A percentile compares a stretch with the other conserved stretches of the same genome.
These are phyloP conservation scores for Vidua chalybeata DNA, from an alignment of 2,113 vertebrate species.

Conservation along the genomic window DNA sequence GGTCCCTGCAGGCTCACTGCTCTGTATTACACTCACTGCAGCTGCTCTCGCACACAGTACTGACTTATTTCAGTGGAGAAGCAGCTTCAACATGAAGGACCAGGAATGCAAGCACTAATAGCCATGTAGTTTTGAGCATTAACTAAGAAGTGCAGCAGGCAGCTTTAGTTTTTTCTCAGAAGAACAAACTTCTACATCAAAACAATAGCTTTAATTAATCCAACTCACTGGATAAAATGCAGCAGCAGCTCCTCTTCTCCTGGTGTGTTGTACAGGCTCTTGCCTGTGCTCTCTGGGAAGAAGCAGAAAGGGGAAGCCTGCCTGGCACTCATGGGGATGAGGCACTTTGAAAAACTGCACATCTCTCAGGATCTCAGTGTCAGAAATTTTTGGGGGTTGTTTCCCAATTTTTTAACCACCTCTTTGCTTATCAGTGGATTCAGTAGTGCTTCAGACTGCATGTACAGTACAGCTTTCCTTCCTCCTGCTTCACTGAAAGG, in stretches of 20 bases:
- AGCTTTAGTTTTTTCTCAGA: background rate
- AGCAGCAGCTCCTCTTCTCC: background rate
- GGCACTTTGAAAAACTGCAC: background rate
- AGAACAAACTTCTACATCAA: background rate
- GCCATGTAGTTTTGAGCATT: background rate
- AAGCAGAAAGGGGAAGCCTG: background rate
- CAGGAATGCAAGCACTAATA: background rate
- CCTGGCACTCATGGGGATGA: rapidly evolving
- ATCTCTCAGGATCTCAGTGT: background rate
- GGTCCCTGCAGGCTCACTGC: background rate
- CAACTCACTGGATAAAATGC: background rate
- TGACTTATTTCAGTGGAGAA: background rate
- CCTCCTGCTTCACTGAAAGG: background rate
- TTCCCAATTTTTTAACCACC: background rate
- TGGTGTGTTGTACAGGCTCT: background rate
- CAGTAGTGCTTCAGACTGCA: background rate
- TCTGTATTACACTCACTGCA: background rate
- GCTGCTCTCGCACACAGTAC: background rate
- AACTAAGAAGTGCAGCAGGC: background rate
- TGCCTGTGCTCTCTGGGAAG: background rate
- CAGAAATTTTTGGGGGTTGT: background rate
- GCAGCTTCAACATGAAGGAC: background rate
- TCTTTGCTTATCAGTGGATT: background rate
- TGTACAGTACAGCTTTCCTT: background rate
- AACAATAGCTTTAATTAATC: background rate